Evolutionary conservation across 2,888 invertebrate species (phyloP), one percentile per base, ranked within the genome.

Genomic region (Taphrorychus bicolor): DNA sequence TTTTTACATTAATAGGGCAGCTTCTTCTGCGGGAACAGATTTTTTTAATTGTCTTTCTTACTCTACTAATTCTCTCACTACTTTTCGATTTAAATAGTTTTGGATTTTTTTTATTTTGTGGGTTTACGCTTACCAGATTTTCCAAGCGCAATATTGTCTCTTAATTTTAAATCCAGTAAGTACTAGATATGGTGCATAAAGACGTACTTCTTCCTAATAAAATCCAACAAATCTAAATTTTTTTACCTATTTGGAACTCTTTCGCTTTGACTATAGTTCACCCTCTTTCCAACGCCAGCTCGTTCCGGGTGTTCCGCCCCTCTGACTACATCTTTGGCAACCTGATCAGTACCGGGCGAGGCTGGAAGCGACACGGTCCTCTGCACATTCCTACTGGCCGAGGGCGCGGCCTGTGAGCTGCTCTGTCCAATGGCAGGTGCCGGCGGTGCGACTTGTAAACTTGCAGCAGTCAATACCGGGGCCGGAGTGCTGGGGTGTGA

Each of bases 251-350:
- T 76, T 11, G 78, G 79, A 57, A 77, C 67, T 56, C 82, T 68
- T 69, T 83, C 82, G 73, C 82, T 82, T 66, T 82, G 82, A 41
- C 77, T 78, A 72, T 82, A 82, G 52, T 77, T 76, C 16, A 78
- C 73, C 17, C 60, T 45, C 45, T 63, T 70, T 22, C 40, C 41
- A 7, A 49, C 59, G 14, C 56, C 61, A 18, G 18, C 18, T 40
- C 49, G 45, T 19, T 59, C 59, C 17, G 42, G 18, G 7, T 14
- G 18, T 32, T 22, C 64, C 7, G 11, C 51, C 21, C 49, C 16
- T 21, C 22, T 22, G 0, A 41, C 18, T 9, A 58, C 61, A 18
- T 19, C 19, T 9, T 5, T 51, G 16, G 21, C 42, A 24, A 19
- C 41, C 14, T 32, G 76, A 3, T 76, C 71, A 60, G 79, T n/a